Conservation (phyloP, 2,888 invertebrate genomes). For the Hirtodrosophila duncani region DNA sequence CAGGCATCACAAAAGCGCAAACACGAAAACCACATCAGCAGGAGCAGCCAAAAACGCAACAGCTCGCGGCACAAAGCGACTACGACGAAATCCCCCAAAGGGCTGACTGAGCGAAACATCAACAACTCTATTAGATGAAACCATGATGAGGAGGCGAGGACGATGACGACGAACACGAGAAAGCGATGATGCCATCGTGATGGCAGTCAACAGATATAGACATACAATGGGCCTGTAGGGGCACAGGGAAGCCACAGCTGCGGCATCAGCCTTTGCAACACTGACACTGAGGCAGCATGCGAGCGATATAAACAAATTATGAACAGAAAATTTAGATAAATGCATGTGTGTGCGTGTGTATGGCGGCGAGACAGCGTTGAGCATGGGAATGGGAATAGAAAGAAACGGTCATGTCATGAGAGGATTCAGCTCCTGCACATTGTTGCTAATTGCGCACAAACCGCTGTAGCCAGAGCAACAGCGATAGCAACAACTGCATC, state of each 20-base stretch:
- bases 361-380: conserved; percentile 2
- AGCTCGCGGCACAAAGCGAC: conserved; percentile 26
- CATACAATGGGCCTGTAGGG: conserved; percentile 26
- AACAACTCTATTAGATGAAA: conserved; percentile 67
- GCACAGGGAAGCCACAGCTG: conserved; percentile 10
- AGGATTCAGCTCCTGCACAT: conserved; percentile 31
- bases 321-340: conserved; percentile 66
- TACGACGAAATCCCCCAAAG: conserved; percentile 60
- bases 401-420: conserved; percentile 30
- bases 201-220: conserved; percentile 15
- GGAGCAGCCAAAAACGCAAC: conserved; percentile 16
- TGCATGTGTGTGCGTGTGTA: conserved; percentile 38
- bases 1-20: conserved; percentile 43
- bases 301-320: conserved; percentile 71
- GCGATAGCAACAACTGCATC: conserved; percentile 11
- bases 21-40: conserved; percentile 69
- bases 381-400: conserved; percentile 19
- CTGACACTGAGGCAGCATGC: conserved; percentile 22
- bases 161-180: conserved; percentile 5
- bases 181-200: too few relatives aligned
- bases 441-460: conserved; percentile 63
- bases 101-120: conserved; percentile 64
- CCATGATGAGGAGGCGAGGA: conserved; percentile 26
- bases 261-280: too few relatives aligned
- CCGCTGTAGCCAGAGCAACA: conserved; percentile 19